Evolutionary conservation across 35 echinoderm and acorn worm genomes (phyloP), one percentile per base, ranked within the genome.

Genomic region (Patiria miniata): DNA sequence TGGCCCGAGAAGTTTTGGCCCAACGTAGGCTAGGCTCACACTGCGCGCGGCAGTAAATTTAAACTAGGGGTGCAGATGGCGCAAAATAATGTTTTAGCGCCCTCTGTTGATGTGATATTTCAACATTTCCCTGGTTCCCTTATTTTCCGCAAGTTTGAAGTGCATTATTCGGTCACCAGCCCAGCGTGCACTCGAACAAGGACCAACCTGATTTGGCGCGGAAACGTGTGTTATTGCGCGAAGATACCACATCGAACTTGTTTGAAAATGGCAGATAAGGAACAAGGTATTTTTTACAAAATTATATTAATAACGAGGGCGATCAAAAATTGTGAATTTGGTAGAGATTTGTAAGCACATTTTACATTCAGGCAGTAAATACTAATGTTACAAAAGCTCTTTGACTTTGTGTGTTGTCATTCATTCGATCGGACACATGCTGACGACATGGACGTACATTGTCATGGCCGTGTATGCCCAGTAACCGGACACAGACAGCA

Each of bases 41-140:
- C n/a, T n/a, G n/a, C n/a, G n/a, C n/a, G n/a, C n/a, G n/a, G n/a
- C n/a, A n/a, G n/a, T n/a, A n/a, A n/a, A n/a, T n/a, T n/a, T n/a
- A n/a, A n/a, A n/a, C n/a, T n/a, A n/a, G n/a, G n/a, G n/a, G n/a
- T n/a, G n/a, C n/a, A n/a, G n/a, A n/a, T n/a, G n/a, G n/a, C n/a
- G n/a, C n/a, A n/a, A n/a, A n/a, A n/a, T n/a, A n/a, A n/a, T 47
- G 12, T 47, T 47, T 47, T 47, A 73, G 65, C 65, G 65, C 65
- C 65, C 65, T 73, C 65, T 73, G 26, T 73, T 22, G 65, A 28
- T 34, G 21, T 73, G 4, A 47, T 9, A 2, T 22, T 68, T 73
- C 34, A 36, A 26, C 10, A 14, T 73, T 73, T 10, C 65, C 26
- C 65, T 73, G 65, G 65, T 73, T 32, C 65, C 34, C 34, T 73